phyloP scores from a whole-genome alignment of 2,888 invertebrate genomes.

The Polymixis lichenea region DNA sequence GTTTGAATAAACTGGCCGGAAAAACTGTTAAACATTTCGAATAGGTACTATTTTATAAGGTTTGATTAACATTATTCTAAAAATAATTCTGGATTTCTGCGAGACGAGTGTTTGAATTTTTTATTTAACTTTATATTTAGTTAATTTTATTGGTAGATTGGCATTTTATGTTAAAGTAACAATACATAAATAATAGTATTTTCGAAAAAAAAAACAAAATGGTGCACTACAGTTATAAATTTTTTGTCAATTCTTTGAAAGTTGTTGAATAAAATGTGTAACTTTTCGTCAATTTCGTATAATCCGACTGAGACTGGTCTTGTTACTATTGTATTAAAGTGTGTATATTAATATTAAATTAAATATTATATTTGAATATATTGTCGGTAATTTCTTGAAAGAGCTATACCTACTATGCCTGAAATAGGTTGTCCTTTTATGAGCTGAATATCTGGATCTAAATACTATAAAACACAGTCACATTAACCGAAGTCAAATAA shows the following conservation, averaged over 20 bases:
- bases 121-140: neutral
- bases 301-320: constrained; percentile 83
- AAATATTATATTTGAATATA: constrained; percentile 54
- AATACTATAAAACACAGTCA: neutral
- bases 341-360: constrained; percentile 58
- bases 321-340: constrained; percentile 74
- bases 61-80: neutral
- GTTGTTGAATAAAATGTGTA: constrained; percentile 68
- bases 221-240: constrained; percentile 26
- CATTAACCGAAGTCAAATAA: neutral
- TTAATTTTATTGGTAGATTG: neutral
- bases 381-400: constrained; percentile 33
- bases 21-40: neutral
- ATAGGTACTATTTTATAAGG: neutral
- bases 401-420: constrained; percentile 16
- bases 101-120: accelerated
- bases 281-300: constrained; percentile 80
- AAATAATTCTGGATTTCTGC: neutral
- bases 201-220: neutral
- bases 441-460: constrained; percentile 7
- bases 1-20: too few relatives aligned
- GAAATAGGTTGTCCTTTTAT: constrained; percentile 20
- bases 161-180: neutral
- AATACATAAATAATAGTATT: neutral
- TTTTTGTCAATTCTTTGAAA: constrained; percentile 66